Conservation (phyloP, 2,888 invertebrate genomes). For the Acrobasis suavella region DNA sequence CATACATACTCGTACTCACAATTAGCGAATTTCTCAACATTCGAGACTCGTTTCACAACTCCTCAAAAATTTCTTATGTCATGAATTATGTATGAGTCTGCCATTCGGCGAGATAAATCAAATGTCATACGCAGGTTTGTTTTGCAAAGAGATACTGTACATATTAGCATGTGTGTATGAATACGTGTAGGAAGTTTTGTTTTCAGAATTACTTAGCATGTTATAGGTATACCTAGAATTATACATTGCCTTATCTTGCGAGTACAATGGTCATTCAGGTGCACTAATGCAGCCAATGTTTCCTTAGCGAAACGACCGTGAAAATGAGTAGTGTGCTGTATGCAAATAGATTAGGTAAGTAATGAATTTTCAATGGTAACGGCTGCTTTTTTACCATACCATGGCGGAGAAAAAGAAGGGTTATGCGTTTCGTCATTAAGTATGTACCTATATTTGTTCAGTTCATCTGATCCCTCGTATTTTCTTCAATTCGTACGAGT, state of each 20-base stretch:
- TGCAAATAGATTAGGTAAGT: background rate
- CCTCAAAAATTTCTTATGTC: slow-evolving; percentile 29
- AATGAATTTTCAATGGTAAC: background rate
- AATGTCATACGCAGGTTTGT: slow-evolving; percentile 5
- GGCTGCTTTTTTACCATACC: background rate
- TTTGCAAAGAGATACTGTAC: background rate
- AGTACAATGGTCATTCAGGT: slow-evolving; percentile 2
- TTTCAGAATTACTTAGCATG: background rate
- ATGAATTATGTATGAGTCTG: slow-evolving; percentile 33
- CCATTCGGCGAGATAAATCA: slow-evolving; percentile 17
- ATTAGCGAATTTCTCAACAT: slow-evolving; percentile 37
- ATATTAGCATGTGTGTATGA: background rate
- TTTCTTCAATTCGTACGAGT: too few relatives aligned
- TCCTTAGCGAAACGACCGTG: slow-evolving; percentile 4
- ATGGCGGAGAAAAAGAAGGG: background rate
- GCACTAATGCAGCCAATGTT: slow-evolving; percentile 4
- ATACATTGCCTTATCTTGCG: background rate
- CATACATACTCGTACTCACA: background rate
- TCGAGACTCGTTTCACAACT: slow-evolving; percentile 34
- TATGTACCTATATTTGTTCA: background rate
- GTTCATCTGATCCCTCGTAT: too few relatives aligned
- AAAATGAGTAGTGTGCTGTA: background rate
- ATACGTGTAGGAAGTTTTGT: background rate
- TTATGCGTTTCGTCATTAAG: too few relatives aligned
- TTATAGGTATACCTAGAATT: too few relatives aligned